Base-by-base conservation (phyloP, 2,797 vertebrate genomes). In the Antennarius maculatus region DNA sequence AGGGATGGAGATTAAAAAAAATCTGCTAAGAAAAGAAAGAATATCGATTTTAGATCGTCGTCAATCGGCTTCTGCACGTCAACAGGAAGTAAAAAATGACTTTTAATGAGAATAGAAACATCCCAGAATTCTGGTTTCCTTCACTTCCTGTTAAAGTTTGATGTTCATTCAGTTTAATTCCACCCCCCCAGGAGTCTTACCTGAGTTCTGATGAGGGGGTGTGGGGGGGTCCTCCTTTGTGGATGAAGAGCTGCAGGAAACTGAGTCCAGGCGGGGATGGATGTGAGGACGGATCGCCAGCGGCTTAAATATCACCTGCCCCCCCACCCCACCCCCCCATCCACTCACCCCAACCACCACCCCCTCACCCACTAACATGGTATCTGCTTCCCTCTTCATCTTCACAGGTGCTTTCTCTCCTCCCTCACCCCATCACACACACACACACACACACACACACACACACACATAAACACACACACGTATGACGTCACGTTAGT, bases 251-350 rank as follows among this genome's bases (percentile, higher is more conserved):
- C 65, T 84, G 83, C 78, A 82, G 83, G 73, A 69, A 76, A 85
- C 76, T 79, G 82, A 85, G 89, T 76, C 85, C 87, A 88, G 77
- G 77, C 80, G 74, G 77, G 86, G 91, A 89, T 88, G 79, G 90
- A 92, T 86, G 89, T 77, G 78, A 88, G 90, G 87, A 90, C 85
- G 90, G 88, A 82, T 71, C 71, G 84, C 74, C 84, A 61, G 90
- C 50, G 86, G 89, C 83, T 94, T 94, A 94, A 94, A 93, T 94
- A 94, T 91, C 91, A 91, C 85, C 90, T 82, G 81, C 23, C 55
- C 47, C 43, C 39, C 55, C 47, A 41, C 39, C 63, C 27, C 67
- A 45, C 53, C 59, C n/a, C 69, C 61, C 54, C 72, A 76, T 39
- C 31, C 43, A 59, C 59, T 10, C 10, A 9, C 43, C 23, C 27